These are phyloP conservation scores for Struthidea cinerea DNA, from an alignment of 2,113 vertebrate genomes.

Conservation along the genomic window DNA sequence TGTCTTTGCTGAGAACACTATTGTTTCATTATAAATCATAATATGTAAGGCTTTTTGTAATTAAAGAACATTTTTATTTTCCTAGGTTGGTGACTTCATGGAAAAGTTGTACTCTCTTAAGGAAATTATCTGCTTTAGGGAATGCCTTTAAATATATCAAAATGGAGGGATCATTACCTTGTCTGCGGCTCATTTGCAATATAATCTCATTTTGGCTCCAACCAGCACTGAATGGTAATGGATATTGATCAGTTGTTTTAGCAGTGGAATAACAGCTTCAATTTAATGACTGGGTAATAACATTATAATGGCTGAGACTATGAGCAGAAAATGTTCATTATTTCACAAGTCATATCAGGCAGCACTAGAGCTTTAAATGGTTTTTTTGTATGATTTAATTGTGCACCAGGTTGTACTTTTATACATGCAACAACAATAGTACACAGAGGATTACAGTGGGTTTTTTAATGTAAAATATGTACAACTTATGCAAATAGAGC, in stretches of 20 bases:
- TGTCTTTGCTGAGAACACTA: background rate
- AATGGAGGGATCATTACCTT: constrained; percentile 59
- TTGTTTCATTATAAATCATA: background rate
- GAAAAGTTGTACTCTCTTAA: constrained; percentile 27
- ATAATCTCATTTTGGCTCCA: constrained; percentile 65
- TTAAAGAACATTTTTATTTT: constrained; percentile 22
- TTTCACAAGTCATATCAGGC: constrained; percentile 15
- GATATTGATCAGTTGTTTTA: constrained; percentile 72
- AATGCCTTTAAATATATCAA: constrained; percentile 56
- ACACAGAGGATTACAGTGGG: background rate
- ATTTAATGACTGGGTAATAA: constrained; percentile 64
- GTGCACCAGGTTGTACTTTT: background rate
- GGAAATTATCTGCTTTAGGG: constrained; percentile 54
- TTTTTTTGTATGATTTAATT: constrained; percentile 35
- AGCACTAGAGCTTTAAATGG: background rate
- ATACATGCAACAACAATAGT: background rate
- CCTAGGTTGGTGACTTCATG: background rate
- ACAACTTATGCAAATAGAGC: background rate
- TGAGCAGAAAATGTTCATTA: constrained; percentile 41
- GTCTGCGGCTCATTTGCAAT: constrained; percentile 62
- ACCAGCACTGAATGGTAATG: constrained; percentile 56
- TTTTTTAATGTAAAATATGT: background rate
- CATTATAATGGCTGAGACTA: constrained; percentile 42
- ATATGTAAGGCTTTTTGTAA: background rate
- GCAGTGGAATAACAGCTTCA: constrained; percentile 49